Percentiles rank a stretch among this genome's conserved stretches.
phyloP scores from a whole-genome alignment of 2,797 vertebrate species.

The Capromys pilorides region DNA sequence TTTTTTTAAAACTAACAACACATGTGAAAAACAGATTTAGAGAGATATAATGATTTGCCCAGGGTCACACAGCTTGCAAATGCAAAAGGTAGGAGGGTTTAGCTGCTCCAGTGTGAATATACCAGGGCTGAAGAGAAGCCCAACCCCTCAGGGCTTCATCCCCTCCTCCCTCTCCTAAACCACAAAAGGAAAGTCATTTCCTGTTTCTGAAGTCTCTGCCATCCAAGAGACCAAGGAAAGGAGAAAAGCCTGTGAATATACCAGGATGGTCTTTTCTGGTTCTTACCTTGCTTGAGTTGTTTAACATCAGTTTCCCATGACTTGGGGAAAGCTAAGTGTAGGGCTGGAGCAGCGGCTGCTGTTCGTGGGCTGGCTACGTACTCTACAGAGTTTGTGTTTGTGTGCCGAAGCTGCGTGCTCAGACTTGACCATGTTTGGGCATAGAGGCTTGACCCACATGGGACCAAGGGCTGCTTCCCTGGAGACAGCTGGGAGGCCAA shows the following conservation, averaged over 20 bases:
- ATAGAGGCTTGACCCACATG: slow-evolving; percentile 79
- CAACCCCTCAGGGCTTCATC: not conserved
- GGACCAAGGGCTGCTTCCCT: slow-evolving; percentile 64
- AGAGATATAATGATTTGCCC: not conserved
- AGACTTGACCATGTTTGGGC: slow-evolving; percentile 89
- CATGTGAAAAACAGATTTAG: not conserved
- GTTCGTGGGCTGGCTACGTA: not conserved
- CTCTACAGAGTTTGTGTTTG: slow-evolving; percentile 68
- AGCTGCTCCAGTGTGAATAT: rapidly evolving
- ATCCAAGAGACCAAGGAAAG: not conserved
- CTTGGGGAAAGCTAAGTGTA: slow-evolving; percentile 36
- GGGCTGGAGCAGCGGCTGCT: not conserved
- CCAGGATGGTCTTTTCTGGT: not conserved
- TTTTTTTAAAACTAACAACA: not conserved
- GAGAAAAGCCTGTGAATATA: slow-evolving; percentile 3
- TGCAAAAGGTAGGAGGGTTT: not conserved
- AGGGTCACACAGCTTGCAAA: not conserved
- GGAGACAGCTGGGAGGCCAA: slow-evolving; percentile 59
- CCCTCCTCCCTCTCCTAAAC: not conserved
- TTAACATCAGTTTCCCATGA: slow-evolving; percentile 30
- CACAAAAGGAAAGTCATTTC: slow-evolving; percentile 37
- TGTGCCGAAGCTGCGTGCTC: slow-evolving; percentile 76
- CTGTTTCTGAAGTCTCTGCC: slow-evolving; percentile 17
- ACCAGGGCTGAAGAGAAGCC: not conserved
- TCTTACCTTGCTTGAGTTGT: slow-evolving; percentile 39